These are phyloP conservation scores for Drosophila mulleri DNA, from an alignment of 2,888 invertebrate species.

Conservation along the genomic window DNA sequence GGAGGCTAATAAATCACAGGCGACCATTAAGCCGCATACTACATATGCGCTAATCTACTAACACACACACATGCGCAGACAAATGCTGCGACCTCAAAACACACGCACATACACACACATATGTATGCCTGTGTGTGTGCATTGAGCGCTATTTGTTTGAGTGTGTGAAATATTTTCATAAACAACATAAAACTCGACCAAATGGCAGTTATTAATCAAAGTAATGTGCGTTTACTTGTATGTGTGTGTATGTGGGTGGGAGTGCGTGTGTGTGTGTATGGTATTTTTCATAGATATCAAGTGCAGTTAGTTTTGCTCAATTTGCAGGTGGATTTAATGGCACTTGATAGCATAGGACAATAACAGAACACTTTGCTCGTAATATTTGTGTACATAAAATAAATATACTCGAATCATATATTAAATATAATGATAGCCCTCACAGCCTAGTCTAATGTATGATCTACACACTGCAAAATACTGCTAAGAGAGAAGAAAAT, in stretches of 20 bases:
- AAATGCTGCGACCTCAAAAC: conserved; percentile 47
- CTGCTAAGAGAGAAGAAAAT: not conserved
- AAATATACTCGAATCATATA: conserved; percentile 23
- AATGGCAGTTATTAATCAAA: conserved; percentile 81
- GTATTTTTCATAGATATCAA: conserved; percentile 70
- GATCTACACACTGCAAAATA: conserved; percentile 9
- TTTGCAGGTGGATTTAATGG: conserved; percentile 76
- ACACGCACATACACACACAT: conserved; percentile 1
- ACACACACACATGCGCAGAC: conserved; percentile 33
- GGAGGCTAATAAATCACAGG: conserved; percentile 66
- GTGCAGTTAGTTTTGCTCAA: conserved; percentile 72
- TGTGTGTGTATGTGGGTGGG: conserved; percentile 15
- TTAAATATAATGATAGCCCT: conserved; percentile 31
- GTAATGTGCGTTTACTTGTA: conserved; percentile 68
- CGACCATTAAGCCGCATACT: conserved; percentile 73
- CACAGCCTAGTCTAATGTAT: conserved; percentile 3
- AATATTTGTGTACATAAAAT: conserved; percentile 34
- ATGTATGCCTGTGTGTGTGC: not conserved
- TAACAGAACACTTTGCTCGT: conserved; percentile 19
- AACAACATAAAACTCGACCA: conserved; percentile 79
- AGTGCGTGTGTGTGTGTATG: conserved; percentile 22
- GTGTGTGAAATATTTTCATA: conserved; percentile 77
- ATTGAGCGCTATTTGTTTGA: conserved; percentile 32
- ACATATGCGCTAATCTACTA: conserved; percentile 74
- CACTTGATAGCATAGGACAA: conserved; percentile 44